A percentile compares a stretch with the other conserved stretches of the same genome.
Evolutionary conservation across 2,888 invertebrate genomes (phyloP).

Genomic region (Meganola albula): DNA sequence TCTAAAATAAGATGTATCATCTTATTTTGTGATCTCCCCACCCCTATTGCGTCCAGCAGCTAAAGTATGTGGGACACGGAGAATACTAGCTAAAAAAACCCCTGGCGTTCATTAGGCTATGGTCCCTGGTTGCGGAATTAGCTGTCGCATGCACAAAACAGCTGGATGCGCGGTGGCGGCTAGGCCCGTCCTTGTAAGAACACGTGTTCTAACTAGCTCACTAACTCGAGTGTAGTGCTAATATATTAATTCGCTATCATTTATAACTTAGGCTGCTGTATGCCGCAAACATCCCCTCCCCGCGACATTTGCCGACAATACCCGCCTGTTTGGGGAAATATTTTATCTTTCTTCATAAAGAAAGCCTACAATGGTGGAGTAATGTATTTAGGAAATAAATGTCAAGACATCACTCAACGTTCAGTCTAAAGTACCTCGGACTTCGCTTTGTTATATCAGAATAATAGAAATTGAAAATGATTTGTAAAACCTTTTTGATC

Average conservation of each 20-base stretch:
- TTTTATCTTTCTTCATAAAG: conserved; percentile 74
- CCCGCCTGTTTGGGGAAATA: conserved; percentile 62
- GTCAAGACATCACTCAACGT: conserved; percentile 66
- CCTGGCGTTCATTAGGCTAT: too few species aligned
- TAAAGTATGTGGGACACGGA: too few species aligned
- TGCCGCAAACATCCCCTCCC: conserved; percentile 33
- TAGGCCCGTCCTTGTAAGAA: too few species aligned
- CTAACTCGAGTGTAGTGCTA: conserved; percentile 1
- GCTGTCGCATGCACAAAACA: too few species aligned
- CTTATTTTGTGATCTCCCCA: too few species aligned
- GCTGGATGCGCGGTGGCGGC: too few species aligned
- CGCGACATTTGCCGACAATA: conserved; percentile 62
- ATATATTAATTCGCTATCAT: not conserved
- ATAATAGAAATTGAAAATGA: too few species aligned
- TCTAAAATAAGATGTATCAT: too few species aligned
- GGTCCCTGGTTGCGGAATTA: too few species aligned
- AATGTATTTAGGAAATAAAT: conserved; percentile 72
- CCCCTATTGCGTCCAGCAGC: too few species aligned
- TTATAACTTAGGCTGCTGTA: conserved; percentile 5
- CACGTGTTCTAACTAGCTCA: not conserved
- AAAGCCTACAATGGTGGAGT: conserved; percentile 62
- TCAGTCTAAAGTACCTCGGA: conserved; percentile 38
- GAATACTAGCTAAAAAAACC: too few species aligned
- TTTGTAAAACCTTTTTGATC: too few species aligned
- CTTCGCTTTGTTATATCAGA: conserved; percentile 22